Percentiles rank a stretch among this genome's conserved stretches.
These are phyloP conservation scores for Campylorhamphus procurvoides DNA, from an alignment of 2,113 vertebrate genomes.

Conservation along the genomic window DNA sequence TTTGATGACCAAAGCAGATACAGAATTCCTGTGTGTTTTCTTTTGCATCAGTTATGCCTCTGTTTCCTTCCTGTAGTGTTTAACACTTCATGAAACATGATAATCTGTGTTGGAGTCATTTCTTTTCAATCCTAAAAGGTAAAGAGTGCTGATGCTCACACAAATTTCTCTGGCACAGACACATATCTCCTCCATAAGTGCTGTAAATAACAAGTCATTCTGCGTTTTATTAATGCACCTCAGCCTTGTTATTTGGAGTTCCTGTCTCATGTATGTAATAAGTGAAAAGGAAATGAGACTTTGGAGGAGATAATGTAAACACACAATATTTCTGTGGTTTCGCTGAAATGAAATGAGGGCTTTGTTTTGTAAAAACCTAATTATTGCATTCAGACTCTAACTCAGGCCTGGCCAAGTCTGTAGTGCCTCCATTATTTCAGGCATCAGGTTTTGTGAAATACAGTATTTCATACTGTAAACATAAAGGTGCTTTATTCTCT, in stretches of 20 bases:
- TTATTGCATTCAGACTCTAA: background rate
- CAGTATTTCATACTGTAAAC: background rate
- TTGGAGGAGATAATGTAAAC: slow-evolving; percentile 26
- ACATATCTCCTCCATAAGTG: background rate
- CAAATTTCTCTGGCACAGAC: background rate
- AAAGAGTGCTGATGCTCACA: background rate
- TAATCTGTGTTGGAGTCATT: background rate
- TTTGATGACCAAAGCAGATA: background rate
- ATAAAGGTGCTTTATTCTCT: background rate
- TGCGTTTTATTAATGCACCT: background rate
- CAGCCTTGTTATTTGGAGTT: slow-evolving; percentile 29
- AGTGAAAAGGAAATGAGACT: slow-evolving; percentile 49
- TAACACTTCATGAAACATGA: background rate
- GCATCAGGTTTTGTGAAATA: background rate
- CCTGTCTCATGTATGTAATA: slow-evolving; percentile 1
- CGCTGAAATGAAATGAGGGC: slow-evolving; percentile 6
- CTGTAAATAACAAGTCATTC: slow-evolving; percentile 4
- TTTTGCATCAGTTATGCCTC: background rate
- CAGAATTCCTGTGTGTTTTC: background rate
- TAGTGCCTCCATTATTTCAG: background rate
- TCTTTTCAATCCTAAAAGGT: background rate
- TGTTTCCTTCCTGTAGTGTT: background rate
- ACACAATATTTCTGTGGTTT: slow-evolving; percentile 38
- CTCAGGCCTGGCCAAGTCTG: background rate
- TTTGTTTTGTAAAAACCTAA: slow-evolving; percentile 34